These are phyloP conservation scores for Smittia sp. DNA, from an alignment of 2,888 invertebrate species.

Conservation along the genomic window DNA sequence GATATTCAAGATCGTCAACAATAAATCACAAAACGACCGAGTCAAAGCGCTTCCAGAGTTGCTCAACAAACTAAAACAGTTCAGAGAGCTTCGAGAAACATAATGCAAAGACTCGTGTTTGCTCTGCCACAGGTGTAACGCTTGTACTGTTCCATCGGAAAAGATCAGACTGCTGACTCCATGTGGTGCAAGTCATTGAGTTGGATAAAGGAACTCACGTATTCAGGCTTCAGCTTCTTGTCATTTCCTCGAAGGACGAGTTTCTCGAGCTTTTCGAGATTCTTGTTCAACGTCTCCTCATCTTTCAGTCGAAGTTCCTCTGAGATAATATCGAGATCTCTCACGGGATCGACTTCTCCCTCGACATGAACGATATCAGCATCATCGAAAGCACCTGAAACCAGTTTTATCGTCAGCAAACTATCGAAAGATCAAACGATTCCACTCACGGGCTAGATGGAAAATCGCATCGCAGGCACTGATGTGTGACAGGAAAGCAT, in stretches of 20 bases:
- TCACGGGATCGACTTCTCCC: slow-evolving; percentile 95
- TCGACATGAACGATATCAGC: slow-evolving; percentile 98
- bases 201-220: slow-evolving; percentile 60
- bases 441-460: slow-evolving; percentile 86
- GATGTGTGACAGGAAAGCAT: slow-evolving; percentile 97
- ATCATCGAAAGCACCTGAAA: slow-evolving; percentile 89
- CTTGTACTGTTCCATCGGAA: slow-evolving; percentile 16
- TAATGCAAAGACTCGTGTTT: not conserved
- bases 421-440: no score
- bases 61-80: slow-evolving; percentile 8
- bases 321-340: slow-evolving; percentile 94
- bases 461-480: slow-evolving; percentile 98
- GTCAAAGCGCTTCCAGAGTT: not conserved
- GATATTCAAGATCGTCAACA: not conserved
- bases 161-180: slow-evolving; percentile 34
- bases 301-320: slow-evolving; percentile 95
- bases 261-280: slow-evolving; percentile 83
- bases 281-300: slow-evolving; percentile 77
- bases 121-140: slow-evolving; percentile 34
- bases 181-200: not conserved
- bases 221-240: slow-evolving; percentile 94
- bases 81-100: not conserved
- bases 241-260: slow-evolving; percentile 80
- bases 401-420: not conserved
- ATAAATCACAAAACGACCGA: not conserved